Percentiles rank a stretch among this genome's conserved stretches.
These are phyloP conservation scores for Notodonta dromedarius DNA, from an alignment of 2,888 invertebrate species.

Conservation along the genomic window DNA sequence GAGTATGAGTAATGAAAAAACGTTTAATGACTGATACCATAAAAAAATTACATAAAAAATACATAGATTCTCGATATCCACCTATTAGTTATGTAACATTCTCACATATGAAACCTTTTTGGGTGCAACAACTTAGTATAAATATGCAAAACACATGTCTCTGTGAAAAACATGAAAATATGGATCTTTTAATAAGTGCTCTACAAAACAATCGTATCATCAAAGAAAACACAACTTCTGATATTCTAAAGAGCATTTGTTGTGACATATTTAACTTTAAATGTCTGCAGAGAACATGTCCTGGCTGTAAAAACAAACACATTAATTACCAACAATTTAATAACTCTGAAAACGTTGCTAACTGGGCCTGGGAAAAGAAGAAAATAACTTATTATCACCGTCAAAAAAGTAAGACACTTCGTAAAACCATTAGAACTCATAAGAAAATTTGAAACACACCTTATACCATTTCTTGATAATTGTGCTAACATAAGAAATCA, in stretches of 20 bases:
- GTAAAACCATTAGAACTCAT: conserved; percentile 10
- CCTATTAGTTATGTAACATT: conserved; percentile 18
- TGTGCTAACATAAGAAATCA: conserved; percentile 12
- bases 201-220: conserved; percentile 15
- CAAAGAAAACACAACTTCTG: conserved; percentile 15
- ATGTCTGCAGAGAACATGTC: conserved; percentile 16
- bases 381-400: conserved; percentile 15
- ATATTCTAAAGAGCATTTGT: conserved; percentile 15
- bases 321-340: conserved; percentile 19
- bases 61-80: conserved; percentile 15
- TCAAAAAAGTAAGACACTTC: conserved; percentile 14
- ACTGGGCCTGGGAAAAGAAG: conserved; percentile 17
- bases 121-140: conserved; percentile 19
- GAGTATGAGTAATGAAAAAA: conserved; percentile 19
- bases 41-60: conserved; percentile 18
- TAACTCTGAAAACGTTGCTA: conserved; percentile 17
- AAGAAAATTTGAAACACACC: conserved; percentile 6
- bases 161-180: conserved; percentile 22
- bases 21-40: conserved; percentile 13
- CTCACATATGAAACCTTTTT: conserved; percentile 22
- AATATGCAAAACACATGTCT: conserved; percentile 23
- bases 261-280: conserved; percentile 14
- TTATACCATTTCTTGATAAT: conserved; percentile 2
- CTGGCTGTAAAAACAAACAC: conserved; percentile 17
- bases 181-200: conserved; percentile 19